Evolutionary conservation across 2,113 vertebrate species (phyloP), one percentile per base, ranked within the genome.

Genomic region (Onychostoma macrolepis): DNA sequence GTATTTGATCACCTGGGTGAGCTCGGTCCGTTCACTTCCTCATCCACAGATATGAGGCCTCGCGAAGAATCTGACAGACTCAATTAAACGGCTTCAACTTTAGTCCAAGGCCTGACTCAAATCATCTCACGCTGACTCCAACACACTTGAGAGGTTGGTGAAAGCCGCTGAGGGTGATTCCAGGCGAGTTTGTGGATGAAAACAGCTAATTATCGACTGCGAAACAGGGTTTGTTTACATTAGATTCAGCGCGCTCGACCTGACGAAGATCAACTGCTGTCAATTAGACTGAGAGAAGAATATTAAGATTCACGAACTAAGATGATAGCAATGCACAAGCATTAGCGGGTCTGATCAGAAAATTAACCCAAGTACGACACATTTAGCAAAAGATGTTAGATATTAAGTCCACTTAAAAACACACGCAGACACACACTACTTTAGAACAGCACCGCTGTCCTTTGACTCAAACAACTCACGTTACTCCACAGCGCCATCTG

Each of bases 21-120:
- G 85, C 61, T 84, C 43, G 1, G 43, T 85, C 53, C 13, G 9
- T 80, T 94, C 87, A 93, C 88, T 90, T 89, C 89, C 92, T 94
- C 94, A 93, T 94, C 92, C 95, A 94, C 93, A 93, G 83, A 58
- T 74, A 17, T 19, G 38, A 71, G 94, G 94, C 93, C 93, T 93
- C 92, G 93, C 87, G 92, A 93, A 92, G 83, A 84, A 58, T n/a
- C 45, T 56, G 83, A 92, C 86, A 91, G 90, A 86, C 81, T 91
- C 67, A 58, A 83, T 69, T 86, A 91, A 89, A 87, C 87, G 95
- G 94, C 92, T 95, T 94, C 92, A 74, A 94, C 91, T 92, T 89
- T 88, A 94, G 93, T 91, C 91, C 92, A 90, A 92, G 93, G 93
- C 94, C 92, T 91, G 86, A 90, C 88, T 84, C 89, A 45, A 45